phyloP scores from a whole-genome alignment of 2,888 invertebrate species.

The Panzeria rudis region DNA sequence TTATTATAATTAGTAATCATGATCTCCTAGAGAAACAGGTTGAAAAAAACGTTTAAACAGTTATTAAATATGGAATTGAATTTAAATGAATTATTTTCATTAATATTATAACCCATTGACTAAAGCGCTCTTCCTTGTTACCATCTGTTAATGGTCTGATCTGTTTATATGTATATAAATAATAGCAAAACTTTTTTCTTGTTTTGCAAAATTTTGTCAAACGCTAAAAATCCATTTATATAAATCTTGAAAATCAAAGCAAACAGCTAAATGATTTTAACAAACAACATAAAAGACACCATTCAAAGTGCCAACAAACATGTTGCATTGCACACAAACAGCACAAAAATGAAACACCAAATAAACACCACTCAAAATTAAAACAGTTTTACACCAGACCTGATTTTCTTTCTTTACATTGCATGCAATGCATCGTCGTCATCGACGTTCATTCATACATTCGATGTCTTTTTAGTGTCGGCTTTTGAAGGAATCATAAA shows the following conservation, averaged over 20 bases:
- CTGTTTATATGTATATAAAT: neutral
- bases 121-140: constrained; percentile 8
- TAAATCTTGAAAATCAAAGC: constrained; percentile 68
- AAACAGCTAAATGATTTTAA: constrained; percentile 77
- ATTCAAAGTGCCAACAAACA: constrained; percentile 72
- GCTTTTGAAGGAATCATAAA: constrained; percentile 65
- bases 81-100: neutral
- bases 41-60: no score
- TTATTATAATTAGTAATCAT: no score
- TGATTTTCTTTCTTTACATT: constrained; percentile 48
- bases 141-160: constrained; percentile 36
- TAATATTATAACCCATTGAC: neutral
- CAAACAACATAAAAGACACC: constrained; percentile 73
- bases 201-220: constrained; percentile 64
- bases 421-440: constrained; percentile 47
- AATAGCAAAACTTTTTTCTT: neutral
- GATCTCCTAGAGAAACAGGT: no score
- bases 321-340: constrained; percentile 51
- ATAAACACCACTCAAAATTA: constrained; percentile 26
- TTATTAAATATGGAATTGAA: no score
- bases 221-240: constrained; percentile 68
- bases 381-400: constrained; percentile 55
- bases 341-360: neutral
- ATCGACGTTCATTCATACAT: constrained; percentile 36
- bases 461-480: constrained; percentile 52